phyloP scores from a whole-genome alignment of 2,113 vertebrate species.

The Eretmodus cyanostictus region DNA sequence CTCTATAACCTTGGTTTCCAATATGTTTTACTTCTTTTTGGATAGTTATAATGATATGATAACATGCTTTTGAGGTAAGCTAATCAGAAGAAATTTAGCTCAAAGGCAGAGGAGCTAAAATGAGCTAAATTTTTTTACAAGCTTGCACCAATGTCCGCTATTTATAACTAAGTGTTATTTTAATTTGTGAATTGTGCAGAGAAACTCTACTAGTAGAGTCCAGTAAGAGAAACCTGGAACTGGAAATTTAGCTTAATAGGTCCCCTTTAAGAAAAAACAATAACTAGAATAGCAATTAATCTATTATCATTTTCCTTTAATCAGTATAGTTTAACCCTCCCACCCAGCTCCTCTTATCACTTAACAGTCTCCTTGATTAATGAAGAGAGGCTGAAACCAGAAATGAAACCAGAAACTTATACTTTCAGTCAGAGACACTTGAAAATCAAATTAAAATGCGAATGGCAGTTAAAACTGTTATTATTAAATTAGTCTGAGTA shows the following conservation, averaged over 20 bases:
- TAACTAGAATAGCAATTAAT: background rate
- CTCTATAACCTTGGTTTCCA: background rate
- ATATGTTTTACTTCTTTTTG: background rate
- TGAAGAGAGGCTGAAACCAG: background rate
- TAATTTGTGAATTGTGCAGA: background rate
- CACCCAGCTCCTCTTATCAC: background rate
- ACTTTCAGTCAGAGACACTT: background rate
- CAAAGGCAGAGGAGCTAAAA: background rate
- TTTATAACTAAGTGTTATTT: background rate
- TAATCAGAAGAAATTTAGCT: background rate
- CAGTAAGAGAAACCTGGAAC: background rate
- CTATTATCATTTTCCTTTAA: background rate
- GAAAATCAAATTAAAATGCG: background rate
- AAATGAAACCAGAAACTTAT: background rate
- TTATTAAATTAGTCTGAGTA: background rate
- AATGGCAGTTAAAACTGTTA: background rate
- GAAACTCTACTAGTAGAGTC: background rate
- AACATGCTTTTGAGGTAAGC: background rate
- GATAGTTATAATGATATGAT: background rate
- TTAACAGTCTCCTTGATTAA: background rate
- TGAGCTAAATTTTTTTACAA: background rate
- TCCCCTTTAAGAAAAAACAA: background rate
- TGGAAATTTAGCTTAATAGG: background rate
- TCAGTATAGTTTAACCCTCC: background rate
- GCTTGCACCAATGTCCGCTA: background rate